Evolutionary conservation across 2,113 vertebrate genomes (phyloP).

Genomic region (Eonycteris spelaea): DNA sequence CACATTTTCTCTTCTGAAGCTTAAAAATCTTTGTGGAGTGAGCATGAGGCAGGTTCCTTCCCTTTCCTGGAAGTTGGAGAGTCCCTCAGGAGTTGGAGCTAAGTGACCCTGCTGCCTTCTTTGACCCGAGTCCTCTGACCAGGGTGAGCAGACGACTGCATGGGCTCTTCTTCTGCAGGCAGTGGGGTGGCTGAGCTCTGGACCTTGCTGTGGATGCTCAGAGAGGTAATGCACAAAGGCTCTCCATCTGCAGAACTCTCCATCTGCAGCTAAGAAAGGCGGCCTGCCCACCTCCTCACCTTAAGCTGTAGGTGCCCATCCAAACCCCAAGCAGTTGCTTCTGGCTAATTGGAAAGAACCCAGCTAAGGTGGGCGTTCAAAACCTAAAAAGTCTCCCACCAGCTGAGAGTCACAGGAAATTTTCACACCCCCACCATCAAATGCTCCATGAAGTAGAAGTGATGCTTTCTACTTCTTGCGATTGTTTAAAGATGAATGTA

Average conservation of each 20-base stretch:
- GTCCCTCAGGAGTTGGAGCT: background rate
- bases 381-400: background rate
- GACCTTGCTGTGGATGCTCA: background rate
- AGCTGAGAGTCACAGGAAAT: background rate
- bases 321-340: background rate
- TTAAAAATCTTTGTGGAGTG: background rate
- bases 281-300: background rate
- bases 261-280: background rate
- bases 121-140: background rate
- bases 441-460: background rate
- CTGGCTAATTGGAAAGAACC: background rate
- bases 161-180: background rate
- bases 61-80: background rate
- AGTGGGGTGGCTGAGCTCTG: background rate
- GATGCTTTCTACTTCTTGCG: background rate
- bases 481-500: background rate
- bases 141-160: background rate
- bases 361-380: background rate
- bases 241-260: background rate
- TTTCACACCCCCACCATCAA: background rate
- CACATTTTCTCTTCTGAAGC: background rate
- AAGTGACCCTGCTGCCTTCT: background rate
- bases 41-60: background rate
- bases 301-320: background rate
- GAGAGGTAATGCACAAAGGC: background rate